Percentiles rank a stretch among this genome's conserved stretches.
These are phyloP conservation scores for Pyrgus malvae DNA, from an alignment of 2,888 invertebrate species.

Conservation along the genomic window DNA sequence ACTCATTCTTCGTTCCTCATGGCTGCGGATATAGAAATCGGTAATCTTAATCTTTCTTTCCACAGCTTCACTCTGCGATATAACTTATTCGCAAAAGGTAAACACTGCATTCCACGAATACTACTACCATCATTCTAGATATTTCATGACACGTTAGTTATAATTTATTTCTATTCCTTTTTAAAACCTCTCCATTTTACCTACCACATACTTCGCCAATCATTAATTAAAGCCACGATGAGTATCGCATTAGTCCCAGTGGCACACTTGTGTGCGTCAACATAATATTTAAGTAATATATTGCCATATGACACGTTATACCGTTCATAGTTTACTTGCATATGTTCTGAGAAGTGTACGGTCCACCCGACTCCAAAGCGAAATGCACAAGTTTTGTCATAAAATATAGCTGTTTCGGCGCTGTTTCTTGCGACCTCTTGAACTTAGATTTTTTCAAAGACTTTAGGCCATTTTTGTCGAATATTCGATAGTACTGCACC, in stretches of 20 bases:
- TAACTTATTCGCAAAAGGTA: no score
- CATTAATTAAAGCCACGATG: conserved; percentile 52
- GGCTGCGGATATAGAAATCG: no score
- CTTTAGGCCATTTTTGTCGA: conserved; percentile 34
- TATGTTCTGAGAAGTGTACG: conserved; percentile 66
- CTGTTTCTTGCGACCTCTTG: conserved; percentile 52
- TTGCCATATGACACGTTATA: conserved; percentile 50
- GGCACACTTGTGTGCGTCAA: conserved; percentile 59
- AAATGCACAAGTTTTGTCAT: conserved; percentile 65
- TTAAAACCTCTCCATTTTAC: no score
- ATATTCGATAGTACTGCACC: background rate
- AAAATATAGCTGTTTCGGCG: conserved; percentile 50
- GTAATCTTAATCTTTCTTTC: no score
- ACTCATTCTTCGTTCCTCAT: no score
- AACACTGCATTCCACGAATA: no score
- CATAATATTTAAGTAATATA: conserved; percentile 66
- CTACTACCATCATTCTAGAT: no score
- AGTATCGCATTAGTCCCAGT: conserved; percentile 57
- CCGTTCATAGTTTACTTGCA: conserved; percentile 60
- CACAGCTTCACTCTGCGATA: no score
- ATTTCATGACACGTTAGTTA: no score
- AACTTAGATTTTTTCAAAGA: conserved; percentile 58
- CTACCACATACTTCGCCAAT: background rate
- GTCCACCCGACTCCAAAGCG: conserved; percentile 52
- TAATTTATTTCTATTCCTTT: no score